Percentiles rank a stretch among this genome's conserved stretches.
Conservation (phyloP, 2,888 invertebrate genomes). For the Agrochola litura region DNA sequence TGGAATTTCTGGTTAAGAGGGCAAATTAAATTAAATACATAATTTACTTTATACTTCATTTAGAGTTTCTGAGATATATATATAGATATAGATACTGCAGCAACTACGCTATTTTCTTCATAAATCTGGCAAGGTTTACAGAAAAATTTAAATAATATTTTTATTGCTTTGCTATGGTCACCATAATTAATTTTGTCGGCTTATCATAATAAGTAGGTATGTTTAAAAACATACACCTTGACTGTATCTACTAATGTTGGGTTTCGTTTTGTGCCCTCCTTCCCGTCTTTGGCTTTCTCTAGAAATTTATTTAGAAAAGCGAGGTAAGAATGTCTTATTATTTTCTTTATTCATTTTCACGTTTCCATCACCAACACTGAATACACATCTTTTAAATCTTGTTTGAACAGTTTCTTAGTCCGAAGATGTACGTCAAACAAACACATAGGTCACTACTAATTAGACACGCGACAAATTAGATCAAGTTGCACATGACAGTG, state of each 20-base stretch:
- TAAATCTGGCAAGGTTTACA: neutral
- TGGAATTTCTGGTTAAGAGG: neutral
- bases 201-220: neutral
- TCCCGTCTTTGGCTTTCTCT: neutral
- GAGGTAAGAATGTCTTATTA: neutral
- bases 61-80: neutral
- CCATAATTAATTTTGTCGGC: neutral
- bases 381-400: neutral
- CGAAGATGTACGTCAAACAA: constrained; percentile 22
- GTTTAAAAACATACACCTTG: neutral
- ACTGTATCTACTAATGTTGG: neutral
- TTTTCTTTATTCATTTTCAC: neutral
- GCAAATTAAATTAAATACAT: too few relatives aligned
- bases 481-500: constrained; percentile 73
- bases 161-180: neutral
- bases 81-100: too few relatives aligned
- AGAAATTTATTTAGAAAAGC: neutral
- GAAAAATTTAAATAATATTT: too few relatives aligned
- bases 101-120: neutral
- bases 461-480: constrained; percentile 75
- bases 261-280: neutral
- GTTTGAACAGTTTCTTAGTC: neutral
- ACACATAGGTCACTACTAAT: constrained; percentile 53
- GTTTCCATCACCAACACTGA: neutral
- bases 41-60: neutral